These are phyloP conservation scores for Tetheella fluctuosa DNA, from an alignment of 2,888 invertebrate species.

Conservation along the genomic window DNA sequence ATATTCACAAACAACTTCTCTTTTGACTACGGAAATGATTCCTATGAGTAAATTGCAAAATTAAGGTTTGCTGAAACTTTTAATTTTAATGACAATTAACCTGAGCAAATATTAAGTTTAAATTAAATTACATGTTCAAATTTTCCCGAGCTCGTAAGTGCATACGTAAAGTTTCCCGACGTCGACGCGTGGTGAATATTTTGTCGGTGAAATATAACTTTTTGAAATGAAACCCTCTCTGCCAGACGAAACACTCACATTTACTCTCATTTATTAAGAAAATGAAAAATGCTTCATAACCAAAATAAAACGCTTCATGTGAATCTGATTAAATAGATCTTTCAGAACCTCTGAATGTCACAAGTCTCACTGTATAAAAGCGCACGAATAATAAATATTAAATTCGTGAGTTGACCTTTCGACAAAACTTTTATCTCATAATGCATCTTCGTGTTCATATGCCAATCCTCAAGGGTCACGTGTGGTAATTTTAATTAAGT, in stretches of 20 bases:
- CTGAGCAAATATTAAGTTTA: background rate
- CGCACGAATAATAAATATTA: constrained; percentile 26
- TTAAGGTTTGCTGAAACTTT: no score
- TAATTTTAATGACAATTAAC: background rate
- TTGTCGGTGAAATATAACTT: constrained; percentile 6
- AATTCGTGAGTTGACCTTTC: constrained; percentile 36
- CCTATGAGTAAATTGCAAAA: no score
- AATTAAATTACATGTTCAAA: constrained; percentile 5
- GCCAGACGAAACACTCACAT: constrained; percentile 1
- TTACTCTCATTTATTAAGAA: constrained; percentile 4
- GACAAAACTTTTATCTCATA: constrained; percentile 59
- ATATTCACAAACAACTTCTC: background rate
- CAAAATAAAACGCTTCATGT: background rate
- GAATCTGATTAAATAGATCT: background rate
- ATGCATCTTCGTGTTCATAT: constrained; percentile 59
- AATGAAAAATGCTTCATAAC: background rate
- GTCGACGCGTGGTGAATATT: constrained; percentile 8
- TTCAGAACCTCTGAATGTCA: background rate
- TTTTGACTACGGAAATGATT: no score
- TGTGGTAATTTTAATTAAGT: constrained; percentile 81
- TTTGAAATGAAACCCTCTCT: constrained; percentile 4
- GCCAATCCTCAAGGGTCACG: constrained; percentile 59
- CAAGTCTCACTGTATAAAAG: constrained; percentile 18
- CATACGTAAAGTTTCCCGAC: constrained; percentile 8
- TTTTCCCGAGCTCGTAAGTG: constrained; percentile 3